Percentiles rank a stretch among this genome's conserved stretches.
Evolutionary conservation across 2,113 vertebrate species (phyloP).

Genomic region (Oreochromis spilurus): DNA sequence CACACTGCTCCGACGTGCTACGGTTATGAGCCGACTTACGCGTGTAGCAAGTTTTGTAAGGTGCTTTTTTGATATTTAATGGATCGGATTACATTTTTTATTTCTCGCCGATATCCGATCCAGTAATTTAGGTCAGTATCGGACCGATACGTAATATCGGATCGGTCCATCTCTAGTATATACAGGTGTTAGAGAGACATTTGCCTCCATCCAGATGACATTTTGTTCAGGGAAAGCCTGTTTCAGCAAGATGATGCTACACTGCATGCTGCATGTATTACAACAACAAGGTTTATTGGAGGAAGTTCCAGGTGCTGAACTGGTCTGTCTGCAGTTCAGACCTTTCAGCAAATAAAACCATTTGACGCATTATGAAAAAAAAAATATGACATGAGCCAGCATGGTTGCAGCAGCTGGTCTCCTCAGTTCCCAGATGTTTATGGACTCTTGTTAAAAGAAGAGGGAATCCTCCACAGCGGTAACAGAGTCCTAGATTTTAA

Average conservation of each 20-base stretch:
- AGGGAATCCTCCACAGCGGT: neutral
- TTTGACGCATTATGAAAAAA: no score
- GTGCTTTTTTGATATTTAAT: no score
- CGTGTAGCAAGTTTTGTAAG: no score
- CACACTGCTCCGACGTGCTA: no score
- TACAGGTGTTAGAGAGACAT: neutral
- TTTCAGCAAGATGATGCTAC: neutral
- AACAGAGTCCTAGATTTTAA: neutral
- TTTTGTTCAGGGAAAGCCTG: neutral
- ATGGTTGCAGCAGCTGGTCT: neutral
- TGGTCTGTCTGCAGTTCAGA: neutral
- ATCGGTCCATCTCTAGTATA: neutral
- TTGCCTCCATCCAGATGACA: rapidly evolving
- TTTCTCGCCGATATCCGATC: no score
- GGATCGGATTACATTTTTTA: no score
- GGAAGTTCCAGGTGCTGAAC: neutral
- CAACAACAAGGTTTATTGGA: neutral
- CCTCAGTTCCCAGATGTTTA: neutral
- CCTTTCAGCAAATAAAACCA: neutral
- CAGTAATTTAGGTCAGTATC: no score
- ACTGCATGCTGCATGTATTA: neutral
- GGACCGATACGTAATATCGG: no score
- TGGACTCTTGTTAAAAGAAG: neutral
- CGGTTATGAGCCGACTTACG: no score
- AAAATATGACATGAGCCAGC: neutral